A percentile compares a stretch with the other conserved stretches of the same genome.
Evolutionary conservation across 2,113 vertebrate genomes (phyloP).

Genomic region (Syngnathus scovelli): DNA sequence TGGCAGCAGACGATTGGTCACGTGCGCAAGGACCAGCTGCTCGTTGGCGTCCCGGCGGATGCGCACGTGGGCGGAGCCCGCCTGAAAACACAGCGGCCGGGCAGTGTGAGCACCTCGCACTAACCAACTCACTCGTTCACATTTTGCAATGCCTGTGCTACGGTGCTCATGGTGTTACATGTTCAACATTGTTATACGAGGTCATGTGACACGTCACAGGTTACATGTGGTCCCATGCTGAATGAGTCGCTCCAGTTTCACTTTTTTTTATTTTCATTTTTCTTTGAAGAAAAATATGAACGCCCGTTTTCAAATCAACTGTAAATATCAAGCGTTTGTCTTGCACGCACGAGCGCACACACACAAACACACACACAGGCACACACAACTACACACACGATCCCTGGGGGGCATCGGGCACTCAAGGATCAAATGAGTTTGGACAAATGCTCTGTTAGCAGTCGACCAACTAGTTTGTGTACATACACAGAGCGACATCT

Average conservation of each 20-base stretch:
- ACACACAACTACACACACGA: neutral
- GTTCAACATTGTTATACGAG: too few relatives aligned
- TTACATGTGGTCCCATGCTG: neutral
- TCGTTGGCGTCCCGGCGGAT: conserved; percentile 96
- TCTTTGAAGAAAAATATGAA: neutral
- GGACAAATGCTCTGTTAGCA: conserved; percentile 54
- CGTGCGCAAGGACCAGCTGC: conserved; percentile 95
- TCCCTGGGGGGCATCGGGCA: conserved; percentile 18
- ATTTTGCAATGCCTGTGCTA: too few relatives aligned
- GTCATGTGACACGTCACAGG: too few relatives aligned
- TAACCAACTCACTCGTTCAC: too few relatives aligned
- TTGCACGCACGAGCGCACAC: conserved; percentile 1
- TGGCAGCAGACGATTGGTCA: conserved; percentile 85
- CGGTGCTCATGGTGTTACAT: too few relatives aligned
- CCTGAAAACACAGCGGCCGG: conserved; percentile 65
- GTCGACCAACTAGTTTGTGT: conserved; percentile 49
- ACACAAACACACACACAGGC: neutral
- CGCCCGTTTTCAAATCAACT: neutral
- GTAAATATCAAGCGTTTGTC: neutral
- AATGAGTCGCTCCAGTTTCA: neutral
- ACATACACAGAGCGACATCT: neutral
- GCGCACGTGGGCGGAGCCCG: conserved; percentile 91
- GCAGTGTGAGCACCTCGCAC: neutral
- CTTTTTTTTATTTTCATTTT: neutral
- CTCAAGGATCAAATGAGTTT: conserved; percentile 56